These are phyloP conservation scores for Hephaestus fuliginosus DNA, from an alignment of 2,797 vertebrate genomes.

Conservation along the genomic window DNA sequence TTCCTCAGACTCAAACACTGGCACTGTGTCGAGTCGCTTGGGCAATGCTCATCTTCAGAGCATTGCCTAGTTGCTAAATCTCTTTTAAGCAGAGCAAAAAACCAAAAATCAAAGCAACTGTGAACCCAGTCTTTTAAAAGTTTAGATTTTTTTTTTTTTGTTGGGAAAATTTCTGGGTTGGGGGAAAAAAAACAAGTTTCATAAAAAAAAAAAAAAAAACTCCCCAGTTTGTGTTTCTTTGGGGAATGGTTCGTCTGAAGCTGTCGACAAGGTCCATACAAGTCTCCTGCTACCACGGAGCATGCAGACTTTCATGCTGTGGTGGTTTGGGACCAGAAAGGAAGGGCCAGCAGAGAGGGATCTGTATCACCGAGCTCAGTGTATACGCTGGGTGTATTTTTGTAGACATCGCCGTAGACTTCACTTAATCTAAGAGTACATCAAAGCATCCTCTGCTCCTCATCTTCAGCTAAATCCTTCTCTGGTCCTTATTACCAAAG, in stretches of 20 bases:
- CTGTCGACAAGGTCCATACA: slow-evolving; percentile 81
- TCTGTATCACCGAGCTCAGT: slow-evolving; percentile 72
- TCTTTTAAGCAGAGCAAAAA: slow-evolving; percentile 73
- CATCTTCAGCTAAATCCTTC: slow-evolving; percentile 81
- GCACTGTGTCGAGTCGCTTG: slow-evolving; percentile 40
- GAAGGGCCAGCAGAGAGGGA: slow-evolving; percentile 78
- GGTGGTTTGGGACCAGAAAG: slow-evolving; percentile 79
- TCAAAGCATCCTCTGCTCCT: slow-evolving; percentile 85
- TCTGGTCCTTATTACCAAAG: slow-evolving; percentile 88
- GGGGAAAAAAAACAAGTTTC: slow-evolving; percentile 68
- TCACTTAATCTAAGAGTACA: slow-evolving; percentile 87
- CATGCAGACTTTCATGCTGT: slow-evolving; percentile 82
- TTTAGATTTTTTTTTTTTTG: slow-evolving; percentile 67
- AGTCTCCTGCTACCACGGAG: slow-evolving; percentile 78
- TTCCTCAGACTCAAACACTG: slow-evolving; percentile 53
- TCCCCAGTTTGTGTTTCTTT: slow-evolving; percentile 78
- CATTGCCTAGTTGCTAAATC: slow-evolving; percentile 74
- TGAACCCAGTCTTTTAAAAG: slow-evolving; percentile 74
- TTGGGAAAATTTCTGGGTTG: slow-evolving; percentile 63
- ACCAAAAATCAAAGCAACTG: slow-evolving; percentile 76
- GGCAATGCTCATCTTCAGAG: slow-evolving; percentile 65
- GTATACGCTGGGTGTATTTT: slow-evolving; percentile 80
- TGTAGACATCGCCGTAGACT: slow-evolving; percentile 85
- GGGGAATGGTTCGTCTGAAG: slow-evolving; percentile 84
- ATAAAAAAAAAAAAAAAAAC: slow-evolving; percentile 46